Conservation (phyloP, 2,797 vertebrate species). For the Acanthornis magna region DNA sequence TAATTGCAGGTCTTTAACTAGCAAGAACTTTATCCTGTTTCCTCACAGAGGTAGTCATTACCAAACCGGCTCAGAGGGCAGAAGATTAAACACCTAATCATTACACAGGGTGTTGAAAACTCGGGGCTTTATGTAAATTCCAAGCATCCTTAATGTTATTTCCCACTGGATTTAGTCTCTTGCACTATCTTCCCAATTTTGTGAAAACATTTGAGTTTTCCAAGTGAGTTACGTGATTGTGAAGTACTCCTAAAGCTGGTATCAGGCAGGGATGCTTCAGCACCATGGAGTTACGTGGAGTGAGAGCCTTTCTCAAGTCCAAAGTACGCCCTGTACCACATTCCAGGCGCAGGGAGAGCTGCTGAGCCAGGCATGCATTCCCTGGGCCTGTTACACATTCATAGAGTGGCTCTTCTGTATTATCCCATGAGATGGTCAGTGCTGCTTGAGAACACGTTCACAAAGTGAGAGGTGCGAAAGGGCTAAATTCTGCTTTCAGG, state of each 20-base stretch:
- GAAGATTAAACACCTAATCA: neutral
- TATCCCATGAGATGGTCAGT: accelerated
- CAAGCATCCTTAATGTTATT: neutral
- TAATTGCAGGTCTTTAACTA: neutral
- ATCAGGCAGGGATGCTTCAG: neutral
- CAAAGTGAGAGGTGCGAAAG: accelerated
- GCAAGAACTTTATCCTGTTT: neutral
- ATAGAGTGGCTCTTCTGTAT: accelerated
- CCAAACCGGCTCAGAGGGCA: neutral
- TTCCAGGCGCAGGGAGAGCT: neutral
- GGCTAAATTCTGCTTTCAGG: neutral
- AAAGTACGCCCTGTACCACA: neutral
- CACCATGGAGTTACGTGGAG: accelerated
- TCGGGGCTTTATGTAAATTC: neutral
- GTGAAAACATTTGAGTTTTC: neutral
- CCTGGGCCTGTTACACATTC: neutral
- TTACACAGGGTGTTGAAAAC: neutral
- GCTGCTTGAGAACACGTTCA: neutral
- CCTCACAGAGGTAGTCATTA: constrained; percentile 3
- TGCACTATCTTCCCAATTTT: neutral
- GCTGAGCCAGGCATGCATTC: accelerated
- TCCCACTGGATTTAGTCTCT: neutral
- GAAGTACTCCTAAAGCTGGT: neutral
- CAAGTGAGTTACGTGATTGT: accelerated
- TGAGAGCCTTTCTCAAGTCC: neutral